phyloP scores from a whole-genome alignment of 2,113 vertebrate genomes.

The Triplophysa tibetana region DNA sequence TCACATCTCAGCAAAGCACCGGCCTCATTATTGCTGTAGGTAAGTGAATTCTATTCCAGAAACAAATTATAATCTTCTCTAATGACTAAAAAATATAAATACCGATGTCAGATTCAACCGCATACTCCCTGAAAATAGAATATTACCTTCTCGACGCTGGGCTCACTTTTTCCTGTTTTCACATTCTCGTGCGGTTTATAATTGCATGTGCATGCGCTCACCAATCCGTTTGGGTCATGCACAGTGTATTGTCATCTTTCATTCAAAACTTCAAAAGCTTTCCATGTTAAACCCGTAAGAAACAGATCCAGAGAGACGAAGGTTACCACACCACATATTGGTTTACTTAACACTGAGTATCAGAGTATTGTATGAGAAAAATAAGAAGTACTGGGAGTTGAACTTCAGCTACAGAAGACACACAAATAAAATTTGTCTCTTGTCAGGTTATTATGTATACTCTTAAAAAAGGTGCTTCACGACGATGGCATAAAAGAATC shows the following conservation, averaged over 20 bases:
- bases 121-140: conserved; percentile 55
- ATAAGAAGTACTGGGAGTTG: conserved; percentile 38
- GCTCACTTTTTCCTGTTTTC: conserved; percentile 53
- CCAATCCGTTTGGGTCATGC: conserved; percentile 56
- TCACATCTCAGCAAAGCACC: conserved; percentile 37
- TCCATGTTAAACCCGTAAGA: conserved; percentile 63
- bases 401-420: conserved; percentile 34
- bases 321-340: conserved; percentile 65
- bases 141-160: conserved; percentile 46
- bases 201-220: conserved; percentile 60
- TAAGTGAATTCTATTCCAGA: conserved; percentile 46
- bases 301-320: conserved; percentile 63
- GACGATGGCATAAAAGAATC: too few species aligned
- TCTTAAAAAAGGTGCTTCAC: neutral
- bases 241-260: conserved; percentile 70
- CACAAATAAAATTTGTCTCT: conserved; percentile 32
- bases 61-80: conserved; percentile 47
- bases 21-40: conserved; percentile 40
- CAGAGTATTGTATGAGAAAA: conserved; percentile 63
- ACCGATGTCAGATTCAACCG: conserved; percentile 49
- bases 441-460: conserved; percentile 2
- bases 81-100: conserved; percentile 51
- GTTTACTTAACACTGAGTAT: conserved; percentile 53
- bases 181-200: conserved; percentile 61
- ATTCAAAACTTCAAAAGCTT: conserved; percentile 74